Evolutionary conservation across 2,797 vertebrate species (phyloP).

Genomic region (Hydrophis major): DNA sequence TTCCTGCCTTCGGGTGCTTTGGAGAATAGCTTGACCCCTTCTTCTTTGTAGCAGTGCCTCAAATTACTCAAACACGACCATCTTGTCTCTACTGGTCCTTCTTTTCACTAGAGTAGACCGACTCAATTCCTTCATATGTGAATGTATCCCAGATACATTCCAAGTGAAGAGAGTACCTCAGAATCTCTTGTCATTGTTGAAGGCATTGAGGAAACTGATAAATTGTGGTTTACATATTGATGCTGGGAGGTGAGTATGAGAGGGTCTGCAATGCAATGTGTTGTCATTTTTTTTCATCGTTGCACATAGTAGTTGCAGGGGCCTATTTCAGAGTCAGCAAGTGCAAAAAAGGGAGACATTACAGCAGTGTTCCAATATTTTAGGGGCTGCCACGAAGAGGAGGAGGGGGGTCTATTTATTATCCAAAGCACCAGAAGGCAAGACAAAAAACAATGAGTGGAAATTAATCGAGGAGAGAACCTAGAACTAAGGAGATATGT

Average conservation of each 20-base stretch:
- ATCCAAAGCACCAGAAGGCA: no score
- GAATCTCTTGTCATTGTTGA: background rate
- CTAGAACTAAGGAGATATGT: no score
- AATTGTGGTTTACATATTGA: background rate
- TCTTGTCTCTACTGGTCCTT: background rate
- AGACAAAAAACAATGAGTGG: no score
- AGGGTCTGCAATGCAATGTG: background rate
- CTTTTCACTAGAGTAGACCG: background rate
- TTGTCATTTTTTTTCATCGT: background rate
- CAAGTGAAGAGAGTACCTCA: background rate
- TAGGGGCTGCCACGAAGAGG: no score
- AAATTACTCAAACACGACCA: background rate
- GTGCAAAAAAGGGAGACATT: no score
- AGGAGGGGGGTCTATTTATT: no score
- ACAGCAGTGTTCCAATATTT: no score
- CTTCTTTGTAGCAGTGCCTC: background rate
- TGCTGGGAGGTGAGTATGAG: background rate
- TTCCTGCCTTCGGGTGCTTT: background rate
- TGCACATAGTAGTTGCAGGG: background rate
- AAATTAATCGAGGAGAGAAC: no score
- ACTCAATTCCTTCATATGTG: background rate
- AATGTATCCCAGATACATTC: background rate
- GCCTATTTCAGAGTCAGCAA: background rate
- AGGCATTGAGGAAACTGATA: background rate
- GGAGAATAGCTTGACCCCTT: background rate